Evolutionary conservation across 2,888 invertebrate genomes (phyloP), one percentile per base, ranked within the genome.

Genomic region (Balanococcus diminutus): DNA sequence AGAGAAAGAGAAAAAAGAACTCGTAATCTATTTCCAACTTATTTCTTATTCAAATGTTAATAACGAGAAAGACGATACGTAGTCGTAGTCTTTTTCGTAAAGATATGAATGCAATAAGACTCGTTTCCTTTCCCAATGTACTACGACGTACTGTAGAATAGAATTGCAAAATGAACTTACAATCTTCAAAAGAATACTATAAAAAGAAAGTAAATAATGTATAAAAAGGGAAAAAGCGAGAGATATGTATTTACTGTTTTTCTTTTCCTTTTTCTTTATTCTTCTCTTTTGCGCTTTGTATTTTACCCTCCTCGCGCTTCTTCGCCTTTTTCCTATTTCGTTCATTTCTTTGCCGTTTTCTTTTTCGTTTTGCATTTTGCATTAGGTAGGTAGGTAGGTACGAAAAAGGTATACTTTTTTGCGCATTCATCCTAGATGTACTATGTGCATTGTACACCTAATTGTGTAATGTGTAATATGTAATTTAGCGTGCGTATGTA

Each of bases 1-100:
- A n/a, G n/a, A n/a, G n/a, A n/a, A n/a, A n/a, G n/a, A n/a, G n/a
- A 61, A 67, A 28, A 11, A 82, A 39, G 31, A 79, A 86, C 75
- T 86, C 86, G 88, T 88, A 88, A 88, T 88, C 88, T 88, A 88
- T 88, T 88, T 86, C 87, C 87, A 87, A 87, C 87, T 88, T 88
- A 88, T 88, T 88, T 88, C 87, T 88, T 88, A 88, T 88, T 88
- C 88, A 88, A 87, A 88, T 87, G 88, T 86, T 87, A 88, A 88
- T 88, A 88, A 88, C 87, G 87, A 87, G 82, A 61, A 82, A 86
- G 82, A 82, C 67, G 82, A 82, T 84, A 88, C 72, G 67, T 42
- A 32, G 46, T 51, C 72, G 67, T 42, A 32, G 46, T 51, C 56
- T 82, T 51, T 56, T 82, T 42, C 82, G 31, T 16, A 31, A 39